Conservation (phyloP, 1,140 invertebrate genomes). For the Achatina immaculata region DNA sequence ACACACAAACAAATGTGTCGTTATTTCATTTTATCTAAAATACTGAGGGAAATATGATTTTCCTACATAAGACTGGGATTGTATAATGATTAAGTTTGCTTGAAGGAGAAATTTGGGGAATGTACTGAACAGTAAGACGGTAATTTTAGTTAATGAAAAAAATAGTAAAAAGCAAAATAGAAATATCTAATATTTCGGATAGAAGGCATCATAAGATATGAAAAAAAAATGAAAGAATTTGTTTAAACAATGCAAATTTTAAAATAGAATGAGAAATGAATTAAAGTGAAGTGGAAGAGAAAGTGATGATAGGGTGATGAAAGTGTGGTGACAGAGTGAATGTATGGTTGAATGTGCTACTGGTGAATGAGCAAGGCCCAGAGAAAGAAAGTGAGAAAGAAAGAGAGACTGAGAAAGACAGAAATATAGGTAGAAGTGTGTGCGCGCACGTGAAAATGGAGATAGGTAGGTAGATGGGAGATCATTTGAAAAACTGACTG, state of each 20-base stretch:
- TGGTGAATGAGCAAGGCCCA: not conserved
- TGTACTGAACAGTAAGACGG: too few species aligned
- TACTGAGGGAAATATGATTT: too few species aligned
- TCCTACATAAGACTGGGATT: too few species aligned
- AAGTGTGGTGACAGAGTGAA: not conserved
- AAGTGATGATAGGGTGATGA: not conserved
- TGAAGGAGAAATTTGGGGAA: too few species aligned
- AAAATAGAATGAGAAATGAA: not conserved
- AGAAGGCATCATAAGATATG: not conserved
- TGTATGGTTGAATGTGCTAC: not conserved
- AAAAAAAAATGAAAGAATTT: not conserved
- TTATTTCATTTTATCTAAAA: too few species aligned
- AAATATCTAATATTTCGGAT: not conserved
- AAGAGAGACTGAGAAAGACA: not conserved
- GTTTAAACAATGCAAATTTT: not conserved
- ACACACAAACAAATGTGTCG: too few species aligned
- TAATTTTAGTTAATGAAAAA: not conserved
- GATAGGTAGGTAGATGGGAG: not conserved
- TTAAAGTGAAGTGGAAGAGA: not conserved
- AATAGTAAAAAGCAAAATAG: not conserved
- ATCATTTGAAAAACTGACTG: not conserved
- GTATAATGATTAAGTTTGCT: too few species aligned
- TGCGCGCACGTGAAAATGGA: not conserved
- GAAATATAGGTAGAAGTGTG: not conserved
- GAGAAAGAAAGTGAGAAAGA: conserved; percentile 7